Percentiles rank a stretch among this genome's conserved stretches.
Conservation (phyloP, 1,140 invertebrate species). For the Schmidtea mediterranea region DNA sequence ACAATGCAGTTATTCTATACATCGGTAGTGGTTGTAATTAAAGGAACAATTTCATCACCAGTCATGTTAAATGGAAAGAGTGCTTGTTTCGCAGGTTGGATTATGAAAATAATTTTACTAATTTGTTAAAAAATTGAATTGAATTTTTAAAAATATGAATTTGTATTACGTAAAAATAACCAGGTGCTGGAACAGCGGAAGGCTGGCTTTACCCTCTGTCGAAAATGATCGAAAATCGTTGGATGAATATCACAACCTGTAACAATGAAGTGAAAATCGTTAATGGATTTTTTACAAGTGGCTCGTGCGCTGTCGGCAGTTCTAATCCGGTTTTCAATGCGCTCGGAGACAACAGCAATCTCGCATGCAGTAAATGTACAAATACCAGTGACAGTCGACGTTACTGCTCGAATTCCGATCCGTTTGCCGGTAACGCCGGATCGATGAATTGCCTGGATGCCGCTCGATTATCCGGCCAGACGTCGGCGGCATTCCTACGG, state of each 20-base stretch:
- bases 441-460: slow-evolving; percentile 42
- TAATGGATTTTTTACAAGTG: slow-evolving; percentile 56
- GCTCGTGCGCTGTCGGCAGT: slow-evolving; percentile 69
- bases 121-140: too few species aligned
- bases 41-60: background rate
- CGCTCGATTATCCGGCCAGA: slow-evolving; percentile 36
- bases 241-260: slow-evolving; percentile 33
- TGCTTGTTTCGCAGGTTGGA: background rate
- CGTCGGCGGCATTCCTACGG: slow-evolving; percentile 53
- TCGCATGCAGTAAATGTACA: slow-evolving; percentile 52
- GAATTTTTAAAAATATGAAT: too few species aligned
- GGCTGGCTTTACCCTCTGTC: slow-evolving; percentile 73
- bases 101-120: too few species aligned
- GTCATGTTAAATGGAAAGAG: background rate
- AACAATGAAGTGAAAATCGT: slow-evolving; percentile 88
- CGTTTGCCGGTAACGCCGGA: slow-evolving; percentile 60
- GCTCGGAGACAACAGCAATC: slow-evolving; percentile 48
- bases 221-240: slow-evolving; percentile 49
- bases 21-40: background rate
- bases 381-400: slow-evolving; percentile 26
- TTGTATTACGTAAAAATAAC: too few species aligned
- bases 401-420: slow-evolving; percentile 57
- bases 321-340: slow-evolving; percentile 72
- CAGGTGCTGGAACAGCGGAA: slow-evolving; percentile 54
- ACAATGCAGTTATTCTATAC: background rate